These are phyloP conservation scores for Nothoprocta perdicaria DNA, from an alignment of 2,113 vertebrate species.

Conservation along the genomic window DNA sequence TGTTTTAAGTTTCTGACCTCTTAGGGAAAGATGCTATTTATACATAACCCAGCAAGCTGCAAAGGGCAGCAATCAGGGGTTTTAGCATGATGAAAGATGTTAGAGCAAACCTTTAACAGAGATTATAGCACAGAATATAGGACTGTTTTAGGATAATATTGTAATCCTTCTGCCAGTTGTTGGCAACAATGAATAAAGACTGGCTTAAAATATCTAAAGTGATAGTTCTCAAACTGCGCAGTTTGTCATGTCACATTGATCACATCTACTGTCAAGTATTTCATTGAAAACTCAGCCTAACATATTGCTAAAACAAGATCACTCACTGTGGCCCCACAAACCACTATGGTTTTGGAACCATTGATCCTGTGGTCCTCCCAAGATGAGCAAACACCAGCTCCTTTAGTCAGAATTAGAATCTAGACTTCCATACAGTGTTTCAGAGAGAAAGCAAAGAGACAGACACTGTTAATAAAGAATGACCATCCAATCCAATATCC, in stretches of 20 bases:
- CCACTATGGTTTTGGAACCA: background rate
- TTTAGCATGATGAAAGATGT: background rate
- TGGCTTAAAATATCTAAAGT: background rate
- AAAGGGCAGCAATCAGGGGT: background rate
- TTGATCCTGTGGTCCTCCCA: background rate
- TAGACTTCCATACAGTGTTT: background rate
- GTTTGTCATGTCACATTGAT: background rate
- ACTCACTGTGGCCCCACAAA: background rate
- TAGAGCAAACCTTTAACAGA: background rate
- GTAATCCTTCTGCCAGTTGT: background rate
- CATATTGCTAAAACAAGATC: rapidly evolving
- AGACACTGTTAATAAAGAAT: background rate
- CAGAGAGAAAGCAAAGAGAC: background rate
- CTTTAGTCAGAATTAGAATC: background rate
- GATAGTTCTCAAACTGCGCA: background rate
- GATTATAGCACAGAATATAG: background rate
- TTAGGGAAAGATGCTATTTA: constrained; percentile 2
- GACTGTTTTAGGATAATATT: background rate
- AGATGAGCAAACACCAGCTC: background rate
- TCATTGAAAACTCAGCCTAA: background rate
- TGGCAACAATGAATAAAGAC: constrained; percentile 3
- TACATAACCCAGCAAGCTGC: background rate
- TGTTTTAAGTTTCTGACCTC: constrained; percentile 30
- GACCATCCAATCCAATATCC: background rate
- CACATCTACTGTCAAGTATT: background rate